Evolutionary conservation across 1,140 invertebrate genomes (phyloP), one percentile per base, ranked within the genome.

Genomic region (Drosophila sproati): DNA sequence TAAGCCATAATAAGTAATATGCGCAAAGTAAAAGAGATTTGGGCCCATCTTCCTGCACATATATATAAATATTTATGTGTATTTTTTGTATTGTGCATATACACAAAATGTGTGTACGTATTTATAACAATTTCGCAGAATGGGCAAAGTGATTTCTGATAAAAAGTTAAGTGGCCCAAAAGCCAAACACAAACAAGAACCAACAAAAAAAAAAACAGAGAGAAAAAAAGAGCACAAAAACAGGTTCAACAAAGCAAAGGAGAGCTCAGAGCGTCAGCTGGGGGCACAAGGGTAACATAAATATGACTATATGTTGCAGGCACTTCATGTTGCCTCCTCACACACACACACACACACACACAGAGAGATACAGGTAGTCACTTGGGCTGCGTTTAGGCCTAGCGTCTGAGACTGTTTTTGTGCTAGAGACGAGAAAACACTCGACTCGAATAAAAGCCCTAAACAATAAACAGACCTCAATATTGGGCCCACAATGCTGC

Each of bases 101-200:
- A 52, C n/a, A 12, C 20, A n/a, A 45, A 37, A 35, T 20, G 28
- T 52, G 5, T 41, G 12, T 59, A 60, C 43, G 67, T 45, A 73
- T 66, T 69, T 69, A 74, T 74, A 51, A 63, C 71, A 82, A 88
- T 72, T 87, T 87, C 82, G 82, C 82, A 61, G 82, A 87, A 87
- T 68, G 61, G 34, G 52, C 66, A 71, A 87, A 87, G 69, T 82
- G 80, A 81, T 85, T 85, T 85, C 82, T 72, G 81, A 85, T 85
- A 82, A 87, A 86, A 87, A 82, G 76, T 88, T 88, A 87, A 88
- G 82, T 87, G 82, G 76, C 83, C 81, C 73, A 61, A 73, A 68
- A 71, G 59, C 67, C 67, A 62, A 70, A 62, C 56, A 54, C 57
- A 59, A 63, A 47, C 39, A 10, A 41, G 60, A 48, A 63, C 20